These are phyloP conservation scores for Cassiopea andromeda DNA, from an alignment of 30 jellyfish, hydroid and myxozoan species.

Conservation along the genomic window DNA sequence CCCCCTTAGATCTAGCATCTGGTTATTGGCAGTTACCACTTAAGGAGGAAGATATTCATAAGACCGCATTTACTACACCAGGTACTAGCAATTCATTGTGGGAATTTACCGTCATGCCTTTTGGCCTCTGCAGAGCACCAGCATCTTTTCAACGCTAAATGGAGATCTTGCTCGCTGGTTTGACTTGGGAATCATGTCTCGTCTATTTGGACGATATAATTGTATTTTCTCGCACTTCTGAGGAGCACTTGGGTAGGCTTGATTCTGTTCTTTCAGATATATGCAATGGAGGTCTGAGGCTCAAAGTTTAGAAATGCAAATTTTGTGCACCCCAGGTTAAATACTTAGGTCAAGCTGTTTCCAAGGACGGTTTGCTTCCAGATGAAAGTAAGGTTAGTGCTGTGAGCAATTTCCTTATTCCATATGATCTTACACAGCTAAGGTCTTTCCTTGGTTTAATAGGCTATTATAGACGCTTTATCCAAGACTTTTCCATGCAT, in stretches of 20 bases:
- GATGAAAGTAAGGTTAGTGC: conserved; percentile 41
- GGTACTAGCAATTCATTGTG: conserved; percentile 3
- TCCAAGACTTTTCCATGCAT: conserved; percentile 45
- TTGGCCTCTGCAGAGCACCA: conserved; percentile 74
- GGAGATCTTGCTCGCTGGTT: conserved; percentile 53
- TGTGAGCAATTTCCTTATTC: conserved; percentile 45
- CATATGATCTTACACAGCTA: conserved; percentile 47
- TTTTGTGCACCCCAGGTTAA: conserved; percentile 48
- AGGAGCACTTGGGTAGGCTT: conserved; percentile 33
- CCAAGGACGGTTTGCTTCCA: conserved; percentile 39
- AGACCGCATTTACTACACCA: conserved; percentile 58
- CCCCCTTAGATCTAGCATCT: conserved; percentile 53
- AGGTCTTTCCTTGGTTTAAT: conserved; percentile 63
- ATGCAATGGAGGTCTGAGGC: conserved; percentile 35
- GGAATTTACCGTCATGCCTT: conserved; percentile 33
- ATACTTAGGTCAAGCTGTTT: conserved; percentile 63
- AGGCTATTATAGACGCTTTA: conserved; percentile 59
- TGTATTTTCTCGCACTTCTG: conserved; percentile 52
- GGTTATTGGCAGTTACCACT: conserved; percentile 78
- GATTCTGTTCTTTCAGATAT: conserved; percentile 26
- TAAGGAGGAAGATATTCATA: conserved; percentile 27
- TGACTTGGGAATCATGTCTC: conserved; percentile 56
- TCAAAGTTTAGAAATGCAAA: conserved; percentile 45
- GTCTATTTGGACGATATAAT: conserved; percentile 60
- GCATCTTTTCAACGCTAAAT: conserved; percentile 66